Evolutionary conservation across 53 echinoderm and acorn worm genomes (phyloP), one percentile per base, ranked within the genome.

Genomic region (Holothuria leucospilota): DNA sequence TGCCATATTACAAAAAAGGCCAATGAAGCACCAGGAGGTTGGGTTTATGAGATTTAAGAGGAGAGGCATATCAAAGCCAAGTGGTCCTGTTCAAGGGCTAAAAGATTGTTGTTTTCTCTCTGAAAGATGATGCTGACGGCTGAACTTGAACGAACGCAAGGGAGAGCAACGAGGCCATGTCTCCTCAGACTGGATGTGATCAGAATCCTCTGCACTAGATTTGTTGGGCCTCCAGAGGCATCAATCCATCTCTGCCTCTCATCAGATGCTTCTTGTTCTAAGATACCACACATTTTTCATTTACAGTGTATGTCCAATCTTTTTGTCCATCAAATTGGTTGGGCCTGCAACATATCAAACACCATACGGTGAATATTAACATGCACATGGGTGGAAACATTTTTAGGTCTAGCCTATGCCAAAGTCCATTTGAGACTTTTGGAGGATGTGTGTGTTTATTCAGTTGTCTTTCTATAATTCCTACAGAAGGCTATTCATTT

Each of bases 251-350:
- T 89, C 13, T 98, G 95, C 8, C 98, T 85, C 82, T 88, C 86
- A 25, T 93, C 92, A 12, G 77, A 63, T 12, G 92, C n/a, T 90
- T 84, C 90, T 91, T 59, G 93, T 87, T 53, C 95, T 85, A 73
- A 98, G 91, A 85, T 98, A 98, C 98, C 97, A 97, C 26, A 97
- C 82, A 69, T n/a, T 91, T 95, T 71, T 97, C 97, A 72, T 97
- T 97, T 65, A 97, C 95, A 59, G 93, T 93, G n/a, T 20, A 97
- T 86, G 79, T 97, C 97, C 80, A 95, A 93, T 24, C 97, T n/a
- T 85, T 24, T 89, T 88, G 20, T 97, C n/a, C 93, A 78, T 97
- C 97, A 97, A 97, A 97, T 73, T 93, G 91, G 70, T 97, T n/a
- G 95, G 23, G 91, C 90, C 97, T 95, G 82, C n/a, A 68, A 11